Evolutionary conservation across 2,113 vertebrate species (phyloP).

Genomic region (Macaca mulatta): DNA sequence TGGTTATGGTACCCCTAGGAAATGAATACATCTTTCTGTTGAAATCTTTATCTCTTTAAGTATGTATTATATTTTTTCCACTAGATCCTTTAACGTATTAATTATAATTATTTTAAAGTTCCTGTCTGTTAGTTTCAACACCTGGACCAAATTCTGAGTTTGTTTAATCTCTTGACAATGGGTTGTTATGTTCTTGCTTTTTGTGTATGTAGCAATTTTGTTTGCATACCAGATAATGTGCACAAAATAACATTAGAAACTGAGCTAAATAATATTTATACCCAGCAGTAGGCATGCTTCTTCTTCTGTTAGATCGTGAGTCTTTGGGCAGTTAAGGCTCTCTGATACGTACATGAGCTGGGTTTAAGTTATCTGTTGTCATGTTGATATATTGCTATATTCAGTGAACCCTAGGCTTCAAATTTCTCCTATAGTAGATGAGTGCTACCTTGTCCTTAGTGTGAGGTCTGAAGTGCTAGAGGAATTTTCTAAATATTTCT

Average conservation of each 20-base stretch:
- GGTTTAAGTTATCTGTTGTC: neutral
- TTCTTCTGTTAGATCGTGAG: neutral
- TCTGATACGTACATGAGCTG: neutral
- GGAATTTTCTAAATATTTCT: neutral
- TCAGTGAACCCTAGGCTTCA: neutral
- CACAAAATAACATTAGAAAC: neutral
- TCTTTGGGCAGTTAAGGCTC: neutral
- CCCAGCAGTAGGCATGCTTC: neutral
- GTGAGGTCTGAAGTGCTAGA: neutral
- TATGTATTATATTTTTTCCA: neutral
- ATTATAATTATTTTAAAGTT: conserved; percentile 27
- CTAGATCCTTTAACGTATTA: neutral
- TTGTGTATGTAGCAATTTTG: neutral
- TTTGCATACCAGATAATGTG: neutral
- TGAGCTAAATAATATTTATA: neutral
- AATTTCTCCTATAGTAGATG: neutral
- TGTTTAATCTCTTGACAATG: conserved; percentile 28
- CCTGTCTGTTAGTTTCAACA: neutral
- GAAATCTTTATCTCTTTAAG: neutral
- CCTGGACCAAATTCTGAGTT: conserved; percentile 4
- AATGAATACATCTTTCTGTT: neutral
- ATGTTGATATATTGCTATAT: neutral
- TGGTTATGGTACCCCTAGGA: neutral
- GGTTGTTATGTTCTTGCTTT: conserved; percentile 30
- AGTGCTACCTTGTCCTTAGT: neutral